phyloP scores from a whole-genome alignment of 1,140 invertebrate genomes.

The Dolichoris vasculosae region DNA sequence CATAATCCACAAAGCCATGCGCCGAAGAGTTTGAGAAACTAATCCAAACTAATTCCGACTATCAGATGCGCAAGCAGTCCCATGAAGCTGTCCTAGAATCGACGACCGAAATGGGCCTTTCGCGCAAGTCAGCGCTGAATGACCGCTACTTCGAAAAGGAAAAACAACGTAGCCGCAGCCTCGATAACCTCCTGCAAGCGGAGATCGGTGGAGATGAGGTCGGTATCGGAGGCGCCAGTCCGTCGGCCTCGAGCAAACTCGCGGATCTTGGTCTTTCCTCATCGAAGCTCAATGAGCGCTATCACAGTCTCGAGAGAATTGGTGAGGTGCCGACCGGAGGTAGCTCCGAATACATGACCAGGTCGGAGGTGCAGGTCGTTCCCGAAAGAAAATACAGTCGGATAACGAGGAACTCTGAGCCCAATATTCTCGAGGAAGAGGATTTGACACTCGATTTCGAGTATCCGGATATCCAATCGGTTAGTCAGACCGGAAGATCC shows the following conservation, averaged over 20 bases:
- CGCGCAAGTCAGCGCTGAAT: conserved; percentile 89
- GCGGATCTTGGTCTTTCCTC: conserved; percentile 86
- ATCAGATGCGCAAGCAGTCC: conserved; percentile 79
- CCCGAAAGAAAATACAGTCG: conserved; percentile 73
- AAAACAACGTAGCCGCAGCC: conserved; percentile 85
- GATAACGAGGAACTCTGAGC: conserved; percentile 70
- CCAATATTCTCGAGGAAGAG: conserved; percentile 75
- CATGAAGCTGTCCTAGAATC: conserved; percentile 78
- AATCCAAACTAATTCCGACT: not conserved
- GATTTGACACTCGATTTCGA: conserved; percentile 80
- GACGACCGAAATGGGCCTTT: conserved; percentile 77
- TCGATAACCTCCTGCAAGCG: conserved; percentile 85
- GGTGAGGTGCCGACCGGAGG: conserved; percentile 73
- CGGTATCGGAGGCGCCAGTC: conserved; percentile 22
- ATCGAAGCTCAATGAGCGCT: conserved; percentile 88
- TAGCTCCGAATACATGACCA: conserved; percentile 76
- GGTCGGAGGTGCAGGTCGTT: conserved; percentile 74
- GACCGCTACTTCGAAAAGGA: conserved; percentile 91
- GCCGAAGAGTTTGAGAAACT: not conserved
- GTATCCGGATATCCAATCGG: conserved; percentile 79
- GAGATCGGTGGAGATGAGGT: conserved; percentile 65
- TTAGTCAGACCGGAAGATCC: conserved; percentile 78
- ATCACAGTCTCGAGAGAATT: conserved; percentile 87
- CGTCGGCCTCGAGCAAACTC: conserved; percentile 73
- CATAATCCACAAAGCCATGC: not conserved